These are phyloP conservation scores for Pachycephala philippinensis DNA, from an alignment of 2,113 vertebrate genomes.

Conservation along the genomic window DNA sequence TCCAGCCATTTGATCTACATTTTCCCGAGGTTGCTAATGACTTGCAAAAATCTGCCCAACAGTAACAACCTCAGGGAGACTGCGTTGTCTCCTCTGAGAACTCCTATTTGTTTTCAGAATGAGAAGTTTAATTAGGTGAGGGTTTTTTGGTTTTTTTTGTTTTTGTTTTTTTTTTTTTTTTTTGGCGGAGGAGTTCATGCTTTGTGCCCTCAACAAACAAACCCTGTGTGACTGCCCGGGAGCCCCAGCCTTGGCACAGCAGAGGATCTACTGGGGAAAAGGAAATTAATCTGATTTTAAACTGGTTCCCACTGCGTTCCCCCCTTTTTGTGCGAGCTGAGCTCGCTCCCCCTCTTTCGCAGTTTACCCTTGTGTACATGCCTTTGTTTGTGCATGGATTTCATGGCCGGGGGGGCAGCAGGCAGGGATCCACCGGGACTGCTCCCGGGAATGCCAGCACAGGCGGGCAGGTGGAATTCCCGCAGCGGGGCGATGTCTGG, in stretches of 20 bases:
- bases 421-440: rapidly evolving
- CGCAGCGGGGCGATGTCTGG: neutral
- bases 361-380: neutral
- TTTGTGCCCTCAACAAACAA: neutral
- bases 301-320: rapidly evolving
- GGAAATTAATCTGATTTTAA: neutral
- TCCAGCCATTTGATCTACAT: constrained; percentile 29
- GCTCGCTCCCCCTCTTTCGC: rapidly evolving
- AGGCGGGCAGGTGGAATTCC: neutral
- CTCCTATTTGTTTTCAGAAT: constrained; percentile 5
- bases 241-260: neutral
- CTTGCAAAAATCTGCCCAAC: constrained; percentile 36
- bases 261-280: rapidly evolving
- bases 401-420: rapidly evolving
- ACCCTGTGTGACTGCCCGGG: neutral
- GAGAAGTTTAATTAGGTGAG: constrained; percentile 25
- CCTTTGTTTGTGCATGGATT: rapidly evolving
- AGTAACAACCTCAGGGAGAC: constrained; percentile 28
- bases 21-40: constrained; percentile 36
- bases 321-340: neutral
- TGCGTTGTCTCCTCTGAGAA: neutral
- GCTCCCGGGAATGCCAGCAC: neutral
- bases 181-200: neutral
- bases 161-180: neutral
- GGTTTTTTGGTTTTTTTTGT: neutral